phyloP scores from a whole-genome alignment of 2,888 invertebrate species.

The Synergus laeviventris region DNA sequence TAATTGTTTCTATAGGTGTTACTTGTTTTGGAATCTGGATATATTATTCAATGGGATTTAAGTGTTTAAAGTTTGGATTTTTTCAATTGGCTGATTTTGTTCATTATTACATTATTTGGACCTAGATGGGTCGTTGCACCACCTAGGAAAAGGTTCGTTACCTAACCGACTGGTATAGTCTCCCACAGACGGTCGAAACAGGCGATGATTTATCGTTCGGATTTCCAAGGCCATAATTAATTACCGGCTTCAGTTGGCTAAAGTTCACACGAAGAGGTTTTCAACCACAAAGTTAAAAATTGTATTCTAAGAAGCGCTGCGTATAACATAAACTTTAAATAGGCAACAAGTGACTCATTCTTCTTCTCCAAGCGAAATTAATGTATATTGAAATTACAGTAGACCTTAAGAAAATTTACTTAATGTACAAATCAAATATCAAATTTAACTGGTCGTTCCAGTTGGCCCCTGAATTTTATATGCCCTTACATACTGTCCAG shows the following conservation, averaged over 20 bases:
- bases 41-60: too few relatives aligned
- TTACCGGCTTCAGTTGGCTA: conserved; percentile 6
- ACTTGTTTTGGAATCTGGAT: too few relatives aligned
- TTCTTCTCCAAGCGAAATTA: not conserved
- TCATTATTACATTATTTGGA: not conserved
- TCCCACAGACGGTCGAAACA: conserved; percentile 1
- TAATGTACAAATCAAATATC: too few relatives aligned
- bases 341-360: conserved; percentile 3
- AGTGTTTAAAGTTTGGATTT: too few relatives aligned
- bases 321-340: not conserved
- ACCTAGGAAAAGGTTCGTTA: not conserved
- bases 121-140: conserved; percentile 7
- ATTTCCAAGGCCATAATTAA: conserved; percentile 33
- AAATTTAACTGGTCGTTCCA: too few relatives aligned
- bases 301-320: not conserved
- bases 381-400: not conserved
- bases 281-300: conserved; percentile 5
- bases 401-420: not conserved
- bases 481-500: too few relatives aligned
- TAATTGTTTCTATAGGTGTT: too few relatives aligned
- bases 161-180: conserved; percentile 3
- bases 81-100: not conserved
- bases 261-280: conserved; percentile 15
- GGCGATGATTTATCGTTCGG: conserved; percentile 9
- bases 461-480: too few relatives aligned